Percentiles rank a stretch among this genome's conserved stretches.
These are phyloP conservation scores for Stegophylla sp. DNA, from an alignment of 2,888 invertebrate genomes.

Conservation along the genomic window DNA sequence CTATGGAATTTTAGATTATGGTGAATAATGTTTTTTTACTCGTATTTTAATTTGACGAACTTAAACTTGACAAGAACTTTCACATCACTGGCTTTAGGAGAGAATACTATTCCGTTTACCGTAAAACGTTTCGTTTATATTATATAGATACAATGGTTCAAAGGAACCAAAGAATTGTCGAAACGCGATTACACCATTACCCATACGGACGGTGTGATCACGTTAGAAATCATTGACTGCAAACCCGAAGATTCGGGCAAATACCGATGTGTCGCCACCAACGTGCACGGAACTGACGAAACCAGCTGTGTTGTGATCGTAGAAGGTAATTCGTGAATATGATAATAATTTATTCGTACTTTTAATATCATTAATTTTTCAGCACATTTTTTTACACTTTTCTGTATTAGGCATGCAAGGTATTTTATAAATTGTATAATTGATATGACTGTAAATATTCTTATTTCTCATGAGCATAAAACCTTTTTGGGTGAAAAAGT, in stretches of 20 bases:
- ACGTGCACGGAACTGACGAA: constrained; percentile 92
- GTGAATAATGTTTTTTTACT: too few relatives aligned
- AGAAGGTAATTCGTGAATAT: constrained; percentile 74
- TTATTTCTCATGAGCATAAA: too few relatives aligned
- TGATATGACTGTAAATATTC: too few relatives aligned
- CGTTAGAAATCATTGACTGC: constrained; percentile 95
- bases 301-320: constrained; percentile 94
- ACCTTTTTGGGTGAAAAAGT: too few relatives aligned
- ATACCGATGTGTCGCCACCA: constrained; percentile 92
- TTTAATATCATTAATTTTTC: neutral
- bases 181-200: constrained; percentile 90
- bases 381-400: too few relatives aligned
- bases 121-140: constrained; percentile 31
- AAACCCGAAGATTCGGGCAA: constrained; percentile 94
- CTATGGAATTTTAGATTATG: too few relatives aligned
- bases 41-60: too few relatives aligned
- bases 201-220: constrained; percentile 92
- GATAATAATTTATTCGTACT: neutral
- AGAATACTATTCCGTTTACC: constrained; percentile 12
- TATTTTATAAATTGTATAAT: too few relatives aligned
- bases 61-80: too few relatives aligned
- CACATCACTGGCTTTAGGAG: too few relatives aligned
- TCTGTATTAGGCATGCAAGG: too few relatives aligned
- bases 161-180: constrained; percentile 89
- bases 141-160: constrained; percentile 71